Conservation (phyloP, 2,888 invertebrate species). For the Meiosimyza platycephala region DNA sequence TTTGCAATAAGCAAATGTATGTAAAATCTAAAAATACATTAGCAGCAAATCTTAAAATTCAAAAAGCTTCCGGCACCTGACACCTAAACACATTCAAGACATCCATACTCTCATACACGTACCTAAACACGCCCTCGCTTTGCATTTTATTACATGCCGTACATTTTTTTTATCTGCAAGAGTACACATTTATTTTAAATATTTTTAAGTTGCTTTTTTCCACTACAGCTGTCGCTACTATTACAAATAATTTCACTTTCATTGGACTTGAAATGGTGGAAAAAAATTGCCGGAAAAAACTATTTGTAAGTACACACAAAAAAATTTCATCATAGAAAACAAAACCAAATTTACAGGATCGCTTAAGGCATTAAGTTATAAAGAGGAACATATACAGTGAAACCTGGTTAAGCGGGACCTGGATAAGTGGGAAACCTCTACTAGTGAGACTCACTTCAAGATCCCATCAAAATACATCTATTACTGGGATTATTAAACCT, state of each 20-base stretch:
- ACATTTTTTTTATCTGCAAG: neutral
- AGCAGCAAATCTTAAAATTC: neutral
- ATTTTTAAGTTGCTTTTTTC: neutral
- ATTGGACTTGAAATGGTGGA: slow-evolving; percentile 56
- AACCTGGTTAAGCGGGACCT: too few species aligned
- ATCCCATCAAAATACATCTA: too few species aligned
- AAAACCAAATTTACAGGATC: too few species aligned
- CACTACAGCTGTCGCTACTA: slow-evolving; percentile 7
- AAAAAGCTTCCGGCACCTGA: slow-evolving; percentile 6
- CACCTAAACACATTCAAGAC: neutral
- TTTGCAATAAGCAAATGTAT: neutral
- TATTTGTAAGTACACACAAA: neutral
- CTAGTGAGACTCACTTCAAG: too few species aligned
- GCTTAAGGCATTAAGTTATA: too few species aligned
- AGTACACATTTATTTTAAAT: neutral
- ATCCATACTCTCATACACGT: neutral
- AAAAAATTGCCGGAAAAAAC: neutral
- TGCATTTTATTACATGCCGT: neutral
- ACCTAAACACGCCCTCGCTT: neutral
- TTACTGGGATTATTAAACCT: too few species aligned
- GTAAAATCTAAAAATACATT: neutral
- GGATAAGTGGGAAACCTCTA: too few species aligned
- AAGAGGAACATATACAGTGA: too few species aligned
- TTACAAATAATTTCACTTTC: slow-evolving; percentile 55
- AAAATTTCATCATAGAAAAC: slow-evolving; percentile 38